A percentile compares a stretch with the other conserved stretches of the same genome.
Conservation (phyloP, 2,113 vertebrate species). For the Mustelus asterias region DNA sequence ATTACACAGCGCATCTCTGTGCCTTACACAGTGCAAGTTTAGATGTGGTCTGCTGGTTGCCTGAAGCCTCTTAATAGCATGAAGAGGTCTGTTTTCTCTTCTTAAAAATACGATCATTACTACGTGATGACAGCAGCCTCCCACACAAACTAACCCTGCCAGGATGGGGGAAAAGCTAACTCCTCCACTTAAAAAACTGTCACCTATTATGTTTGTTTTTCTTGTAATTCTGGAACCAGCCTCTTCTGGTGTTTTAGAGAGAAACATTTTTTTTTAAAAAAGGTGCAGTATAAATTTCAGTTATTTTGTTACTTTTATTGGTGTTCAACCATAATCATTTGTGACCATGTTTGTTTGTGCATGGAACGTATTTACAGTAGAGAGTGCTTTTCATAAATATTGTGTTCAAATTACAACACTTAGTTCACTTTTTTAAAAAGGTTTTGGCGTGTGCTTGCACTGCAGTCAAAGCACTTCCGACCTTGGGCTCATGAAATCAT, state of each 20-base stretch:
- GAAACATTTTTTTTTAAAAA: background rate
- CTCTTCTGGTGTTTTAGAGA: background rate
- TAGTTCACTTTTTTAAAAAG: background rate
- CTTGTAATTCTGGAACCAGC: background rate
- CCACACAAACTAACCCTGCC: background rate
- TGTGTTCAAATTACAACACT: background rate
- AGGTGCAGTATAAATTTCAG: background rate
- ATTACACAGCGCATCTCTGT: background rate
- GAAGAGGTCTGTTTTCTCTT: background rate
- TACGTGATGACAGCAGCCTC: background rate
- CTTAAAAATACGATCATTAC: background rate
- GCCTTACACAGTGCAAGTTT: background rate
- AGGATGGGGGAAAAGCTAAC: background rate
- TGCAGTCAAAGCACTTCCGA: background rate
- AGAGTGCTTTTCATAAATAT: background rate
- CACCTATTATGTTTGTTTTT: background rate
- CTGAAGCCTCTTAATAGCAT: background rate
- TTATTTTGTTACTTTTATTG: constrained; percentile 5
- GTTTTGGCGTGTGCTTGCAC: background rate
- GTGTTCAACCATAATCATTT: background rate
- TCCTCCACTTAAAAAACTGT: background rate
- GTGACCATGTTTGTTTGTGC: background rate
- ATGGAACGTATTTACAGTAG: background rate
- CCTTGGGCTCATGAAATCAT: background rate
- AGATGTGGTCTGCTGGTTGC: background rate